These are phyloP conservation scores for Dinoponera quadriceps DNA, from an alignment of 1,140 invertebrate species.

Conservation along the genomic window DNA sequence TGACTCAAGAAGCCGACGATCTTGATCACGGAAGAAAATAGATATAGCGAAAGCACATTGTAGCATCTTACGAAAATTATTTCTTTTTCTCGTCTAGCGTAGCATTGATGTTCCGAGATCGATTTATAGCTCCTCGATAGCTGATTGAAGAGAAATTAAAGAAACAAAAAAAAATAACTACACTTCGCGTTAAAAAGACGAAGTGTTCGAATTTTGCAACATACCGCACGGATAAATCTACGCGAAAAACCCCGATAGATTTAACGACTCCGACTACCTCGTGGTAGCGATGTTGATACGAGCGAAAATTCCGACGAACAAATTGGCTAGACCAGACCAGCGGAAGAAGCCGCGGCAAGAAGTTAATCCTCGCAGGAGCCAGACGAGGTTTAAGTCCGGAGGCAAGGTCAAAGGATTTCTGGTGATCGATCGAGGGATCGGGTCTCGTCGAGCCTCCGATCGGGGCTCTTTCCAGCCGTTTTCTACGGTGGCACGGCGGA, in stretches of 20 bases:
- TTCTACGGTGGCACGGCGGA: slow-evolving; percentile 10
- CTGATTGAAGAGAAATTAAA: not conserved
- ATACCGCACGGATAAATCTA: slow-evolving; percentile 38
- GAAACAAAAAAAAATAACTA: slow-evolving; percentile 1
- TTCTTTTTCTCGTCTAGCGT: not conserved
- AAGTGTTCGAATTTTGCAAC: slow-evolving; percentile 18
- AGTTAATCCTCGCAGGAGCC: slow-evolving; percentile 69
- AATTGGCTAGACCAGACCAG: slow-evolving; percentile 73
- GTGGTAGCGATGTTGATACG: slow-evolving; percentile 64
- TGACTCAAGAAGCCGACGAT: slow-evolving; percentile 54
- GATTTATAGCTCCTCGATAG: not conserved
- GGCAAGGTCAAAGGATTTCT: slow-evolving; percentile 64
- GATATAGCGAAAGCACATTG: not conserved
- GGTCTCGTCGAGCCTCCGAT: slow-evolving; percentile 51
- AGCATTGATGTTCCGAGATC: not conserved
- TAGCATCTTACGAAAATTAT: not conserved
- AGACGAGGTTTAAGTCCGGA: slow-evolving; percentile 55
- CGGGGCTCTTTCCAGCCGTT: slow-evolving; percentile 1
- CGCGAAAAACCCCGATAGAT: slow-evolving; percentile 51
- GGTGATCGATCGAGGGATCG: slow-evolving; percentile 73
- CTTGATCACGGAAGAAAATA: slow-evolving; percentile 65
- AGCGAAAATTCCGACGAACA: slow-evolving; percentile 69
- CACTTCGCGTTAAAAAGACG: not conserved
- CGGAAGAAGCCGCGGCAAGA: slow-evolving; percentile 68
- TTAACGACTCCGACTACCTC: slow-evolving; percentile 35